These are phyloP conservation scores for Antedon mediterranea DNA, from an alignment of 53 echinoderm and acorn worm species.

Conservation along the genomic window DNA sequence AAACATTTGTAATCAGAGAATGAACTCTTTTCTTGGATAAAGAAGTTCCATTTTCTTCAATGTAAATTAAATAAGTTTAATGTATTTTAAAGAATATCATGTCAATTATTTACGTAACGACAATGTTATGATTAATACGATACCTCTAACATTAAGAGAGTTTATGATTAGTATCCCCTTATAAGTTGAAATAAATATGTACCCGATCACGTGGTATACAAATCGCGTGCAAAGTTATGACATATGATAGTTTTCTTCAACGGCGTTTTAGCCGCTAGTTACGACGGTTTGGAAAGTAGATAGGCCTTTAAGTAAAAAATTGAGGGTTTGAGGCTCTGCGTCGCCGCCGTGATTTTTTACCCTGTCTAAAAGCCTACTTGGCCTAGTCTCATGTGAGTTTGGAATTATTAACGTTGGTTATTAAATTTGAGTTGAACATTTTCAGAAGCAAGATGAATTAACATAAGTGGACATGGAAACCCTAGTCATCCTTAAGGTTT, in stretches of 20 bases:
- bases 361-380: background rate
- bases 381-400: background rate
- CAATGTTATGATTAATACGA: background rate
- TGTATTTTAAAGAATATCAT: no score
- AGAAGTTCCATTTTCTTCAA: no score
- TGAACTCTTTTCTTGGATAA: no score
- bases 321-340: background rate
- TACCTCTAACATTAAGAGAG: background rate
- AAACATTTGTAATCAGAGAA: no score
- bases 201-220: background rate
- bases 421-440: background rate
- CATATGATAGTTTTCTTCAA: background rate
- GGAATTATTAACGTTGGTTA: background rate
- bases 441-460: background rate
- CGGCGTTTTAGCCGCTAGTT: background rate
- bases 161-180: background rate
- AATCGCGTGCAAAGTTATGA: background rate
- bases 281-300: background rate
- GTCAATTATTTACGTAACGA: no score
- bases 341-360: background rate
- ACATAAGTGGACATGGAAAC: background rate
- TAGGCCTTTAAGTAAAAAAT: background rate
- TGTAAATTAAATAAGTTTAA: no score
- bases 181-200: background rate
- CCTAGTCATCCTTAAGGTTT: background rate